Evolutionary conservation across 2,888 invertebrate genomes (phyloP), one percentile per base, ranked within the genome.

Genomic region (Amphipyra berbera): DNA sequence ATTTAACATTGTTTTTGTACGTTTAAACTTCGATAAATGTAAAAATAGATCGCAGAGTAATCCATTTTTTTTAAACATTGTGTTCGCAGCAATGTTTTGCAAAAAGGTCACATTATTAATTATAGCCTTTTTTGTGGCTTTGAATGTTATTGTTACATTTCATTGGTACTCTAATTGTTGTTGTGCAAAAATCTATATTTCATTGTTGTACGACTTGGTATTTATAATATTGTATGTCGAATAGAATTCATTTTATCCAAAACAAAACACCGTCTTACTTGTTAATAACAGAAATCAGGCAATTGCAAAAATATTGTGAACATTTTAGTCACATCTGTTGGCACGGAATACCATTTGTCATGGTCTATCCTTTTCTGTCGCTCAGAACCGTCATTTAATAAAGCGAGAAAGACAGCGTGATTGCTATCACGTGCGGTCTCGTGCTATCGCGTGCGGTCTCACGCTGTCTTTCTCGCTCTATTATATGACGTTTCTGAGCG

Each of bases 151-250:
- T 15, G 48, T 47, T 47, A 57, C 40, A 44, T 52, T 21, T 46
- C 54, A 50, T 55, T 38, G 13, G 40, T 57, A 13, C 14, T 57
- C 35, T 46, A 35, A 52, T 35, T 63, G 38, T 57, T 62, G 40
- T 62, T 30, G 59, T 66, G 42, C 46, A 42, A 38, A 42, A 47
- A 42, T 66, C 10, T 53, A 44, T 46, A 35, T 15, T 13, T 21
- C 46, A 15, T 2, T 49, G 38, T 41, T 35, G 7, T 52, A 41
- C 37, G 6, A 46, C 15, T 49, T 13, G 3, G 1, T 12, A n/a
- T 41, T n/a, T n/a, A n/a, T n/a, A n/a, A 53, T 46, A 27, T 45
- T 55, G 6, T 37, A 45, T 53, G 15, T 45, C 30, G 13, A 48
- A 35, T 48, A 48, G 38, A 44, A 15, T 37, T 61, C 56, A 61